Evolutionary conservation across 2,113 vertebrate species (phyloP).

Genomic region (Desmodus rotundus): DNA sequence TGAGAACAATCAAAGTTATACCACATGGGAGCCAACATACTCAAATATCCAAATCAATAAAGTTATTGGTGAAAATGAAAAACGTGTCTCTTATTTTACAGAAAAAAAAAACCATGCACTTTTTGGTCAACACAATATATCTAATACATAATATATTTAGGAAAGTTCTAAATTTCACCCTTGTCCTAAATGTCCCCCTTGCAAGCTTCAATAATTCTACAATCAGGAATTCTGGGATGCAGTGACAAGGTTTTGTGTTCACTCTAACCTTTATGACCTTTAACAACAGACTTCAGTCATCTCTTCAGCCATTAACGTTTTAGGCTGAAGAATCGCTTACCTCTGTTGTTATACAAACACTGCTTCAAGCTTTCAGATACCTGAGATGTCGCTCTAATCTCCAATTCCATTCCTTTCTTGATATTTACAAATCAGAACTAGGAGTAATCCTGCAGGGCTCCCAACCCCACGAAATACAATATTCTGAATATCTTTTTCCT

Average conservation of each 20-base stretch:
- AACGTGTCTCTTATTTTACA: too few relatives aligned
- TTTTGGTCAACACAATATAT: too few relatives aligned
- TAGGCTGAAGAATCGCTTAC: neutral
- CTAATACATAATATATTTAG: neutral
- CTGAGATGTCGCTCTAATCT: neutral
- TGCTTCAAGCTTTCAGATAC: neutral
- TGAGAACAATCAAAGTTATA: too few relatives aligned
- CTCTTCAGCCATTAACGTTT: neutral
- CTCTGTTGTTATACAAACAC: neutral
- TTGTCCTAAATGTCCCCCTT: neutral
- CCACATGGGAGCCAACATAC: too few relatives aligned
- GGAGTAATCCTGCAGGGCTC: neutral
- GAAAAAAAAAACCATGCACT: too few relatives aligned
- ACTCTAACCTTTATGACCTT: neutral
- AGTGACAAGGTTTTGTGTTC: neutral
- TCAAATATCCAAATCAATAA: too few relatives aligned
- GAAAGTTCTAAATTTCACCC: neutral
- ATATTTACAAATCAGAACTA: neutral
- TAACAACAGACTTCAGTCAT: neutral
- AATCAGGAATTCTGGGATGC: neutral
- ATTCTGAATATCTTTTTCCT: neutral
- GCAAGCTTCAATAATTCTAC: neutral
- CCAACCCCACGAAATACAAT: neutral
- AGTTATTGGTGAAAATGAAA: too few relatives aligned
- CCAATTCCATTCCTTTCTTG: neutral